Base-by-base conservation (phyloP, 2,113 vertebrate species). In the Pelusios castaneus region DNA sequence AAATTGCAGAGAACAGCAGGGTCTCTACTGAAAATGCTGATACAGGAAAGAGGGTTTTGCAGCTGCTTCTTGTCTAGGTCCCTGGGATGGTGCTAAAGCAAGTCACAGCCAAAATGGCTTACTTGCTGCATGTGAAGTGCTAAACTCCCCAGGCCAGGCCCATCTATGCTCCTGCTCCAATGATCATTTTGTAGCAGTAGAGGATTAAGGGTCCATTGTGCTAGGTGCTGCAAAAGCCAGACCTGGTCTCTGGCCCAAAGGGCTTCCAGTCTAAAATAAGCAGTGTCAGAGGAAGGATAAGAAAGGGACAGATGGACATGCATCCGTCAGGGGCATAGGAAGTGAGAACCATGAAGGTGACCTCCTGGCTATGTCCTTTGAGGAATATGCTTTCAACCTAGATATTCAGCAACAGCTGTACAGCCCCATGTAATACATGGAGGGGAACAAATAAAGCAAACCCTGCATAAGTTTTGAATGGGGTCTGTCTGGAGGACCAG, bases 71-170 rank as follows among this genome's bases (percentile, higher is more conserved):
- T 77, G 47, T 85, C 67, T 5, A 3, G n/a, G 89, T 89, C 1
- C 73, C 7, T 76, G 80, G 19, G 82, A 9, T 12, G 3, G 34
- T 2, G 88, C 90, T 41, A 52, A n/a, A 49, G 54, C 75, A 34
- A 86, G 76, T 49, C 49, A 60, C 2, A 19, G 73, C 38, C 31
- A 51, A 47, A 10, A 70, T 21, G 11, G 10, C 29, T 16, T 52
- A 31, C 52, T 60, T 24, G 14, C 9, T 38, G 0, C 3, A 22
- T 5, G 45, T 0, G 7, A 29, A 7, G 1, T 2, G 41, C 81
- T 0, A n/a, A 81, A 41, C 4, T 14, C 31, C 31, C 12, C 27
- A 0, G 8, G 2, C 1, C 67, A 0, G 1, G 34, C 56, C 86
- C 21, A 4, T 5, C 11, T 1, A 51, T 1, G 9, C 3, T 8